Conservation (phyloP, 2,797 vertebrate species). For the Scolopax rusticola region DNA sequence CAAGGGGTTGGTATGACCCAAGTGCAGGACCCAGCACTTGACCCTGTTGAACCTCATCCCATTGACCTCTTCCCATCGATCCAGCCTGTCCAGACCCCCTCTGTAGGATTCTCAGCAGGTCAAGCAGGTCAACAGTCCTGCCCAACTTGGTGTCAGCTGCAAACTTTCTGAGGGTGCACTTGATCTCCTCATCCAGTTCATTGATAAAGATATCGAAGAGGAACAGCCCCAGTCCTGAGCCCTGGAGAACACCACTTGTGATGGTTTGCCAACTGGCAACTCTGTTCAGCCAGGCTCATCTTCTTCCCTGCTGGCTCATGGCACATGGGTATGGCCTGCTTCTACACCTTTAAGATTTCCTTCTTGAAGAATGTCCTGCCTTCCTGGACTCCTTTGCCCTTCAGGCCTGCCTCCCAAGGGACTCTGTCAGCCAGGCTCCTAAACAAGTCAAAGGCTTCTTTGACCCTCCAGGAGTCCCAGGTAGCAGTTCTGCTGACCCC, state of each 20-base stretch:
- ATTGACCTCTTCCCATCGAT: background rate
- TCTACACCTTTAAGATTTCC: background rate
- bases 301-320: background rate
- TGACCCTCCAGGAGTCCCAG: background rate
- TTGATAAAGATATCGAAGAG: background rate
- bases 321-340: background rate
- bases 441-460: background rate
- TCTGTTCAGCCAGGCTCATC: background rate
- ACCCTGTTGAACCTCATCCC: background rate
- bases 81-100: background rate
- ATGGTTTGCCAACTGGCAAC: background rate
- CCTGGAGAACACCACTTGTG: background rate
- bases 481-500: background rate
- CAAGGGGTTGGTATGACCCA: background rate
- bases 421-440: background rate
- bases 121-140: background rate
- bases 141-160: background rate
- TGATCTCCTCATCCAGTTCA: background rate
- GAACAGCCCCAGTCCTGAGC: background rate
- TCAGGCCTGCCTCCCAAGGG: no score
- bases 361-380: background rate
- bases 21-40: background rate
- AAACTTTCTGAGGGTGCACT: background rate
- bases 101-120: background rate
- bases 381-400: background rate